A percentile compares a stretch with the other conserved stretches of the same genome.
phyloP scores from a whole-genome alignment of 2,113 vertebrate species.

The Triplophysa tibetana region DNA sequence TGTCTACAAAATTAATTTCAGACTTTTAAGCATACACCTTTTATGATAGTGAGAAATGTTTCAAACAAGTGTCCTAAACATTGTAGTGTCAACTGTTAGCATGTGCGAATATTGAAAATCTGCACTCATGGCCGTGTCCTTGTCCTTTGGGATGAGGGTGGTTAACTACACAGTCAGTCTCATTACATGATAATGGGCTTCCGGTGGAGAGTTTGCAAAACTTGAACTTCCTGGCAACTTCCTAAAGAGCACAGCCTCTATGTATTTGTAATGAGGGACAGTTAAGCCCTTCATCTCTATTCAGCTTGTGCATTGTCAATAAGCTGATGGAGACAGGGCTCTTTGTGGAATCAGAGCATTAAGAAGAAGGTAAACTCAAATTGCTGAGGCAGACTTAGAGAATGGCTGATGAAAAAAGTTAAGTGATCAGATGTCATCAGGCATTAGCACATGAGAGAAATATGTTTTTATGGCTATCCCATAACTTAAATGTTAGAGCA shows the following conservation, averaged over 20 bases:
- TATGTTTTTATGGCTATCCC: too few relatives aligned
- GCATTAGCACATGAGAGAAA: too few relatives aligned
- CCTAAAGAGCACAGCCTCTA: constrained; percentile 25
- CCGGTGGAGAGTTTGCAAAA: constrained; percentile 32
- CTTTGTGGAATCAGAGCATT: constrained; percentile 31
- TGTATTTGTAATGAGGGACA: constrained; percentile 41
- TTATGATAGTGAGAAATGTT: too few relatives aligned
- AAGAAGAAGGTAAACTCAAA: constrained; percentile 37
- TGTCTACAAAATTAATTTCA: too few relatives aligned
- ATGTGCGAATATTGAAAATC: not conserved
- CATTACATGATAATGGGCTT: not conserved
- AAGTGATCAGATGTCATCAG: not conserved
- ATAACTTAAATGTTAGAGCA: too few relatives aligned
- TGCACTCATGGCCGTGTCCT: constrained; percentile 12
- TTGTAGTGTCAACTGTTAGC: not conserved
- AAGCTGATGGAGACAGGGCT: constrained; percentile 38
- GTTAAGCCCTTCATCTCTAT: constrained; percentile 51
- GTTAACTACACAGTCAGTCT: constrained; percentile 29
- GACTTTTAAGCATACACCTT: too few relatives aligned
- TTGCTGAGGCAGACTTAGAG: constrained; percentile 22
- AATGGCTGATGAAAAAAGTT: not conserved
- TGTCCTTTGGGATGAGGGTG: not conserved
- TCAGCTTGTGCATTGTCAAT: constrained; percentile 46
- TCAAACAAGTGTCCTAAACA: too few relatives aligned
- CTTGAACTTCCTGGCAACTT: constrained; percentile 42